Evolutionary conservation across 1,140 invertebrate genomes (phyloP).

Genomic region (Cydia fagiglandana): DNA sequence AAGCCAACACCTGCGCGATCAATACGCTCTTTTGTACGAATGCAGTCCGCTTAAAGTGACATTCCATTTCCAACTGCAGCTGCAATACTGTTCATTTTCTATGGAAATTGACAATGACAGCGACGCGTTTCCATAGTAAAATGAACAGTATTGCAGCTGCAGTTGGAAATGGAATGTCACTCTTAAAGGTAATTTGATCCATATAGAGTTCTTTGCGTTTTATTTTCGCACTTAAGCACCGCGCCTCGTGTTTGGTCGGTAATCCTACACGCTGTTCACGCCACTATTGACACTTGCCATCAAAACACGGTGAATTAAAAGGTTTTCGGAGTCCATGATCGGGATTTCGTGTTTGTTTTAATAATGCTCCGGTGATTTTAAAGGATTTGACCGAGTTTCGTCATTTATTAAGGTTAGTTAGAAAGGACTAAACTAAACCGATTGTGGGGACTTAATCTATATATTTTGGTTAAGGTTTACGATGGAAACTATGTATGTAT

Average conservation of each 20-base stretch:
- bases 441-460: background rate
- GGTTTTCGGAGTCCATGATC: constrained; percentile 8
- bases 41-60: constrained; percentile 67
- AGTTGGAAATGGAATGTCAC: too few relatives aligned
- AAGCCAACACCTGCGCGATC: constrained; percentile 55
- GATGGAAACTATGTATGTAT: background rate
- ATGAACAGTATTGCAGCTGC: too few relatives aligned
- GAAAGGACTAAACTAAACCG: background rate
- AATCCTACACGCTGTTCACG: constrained; percentile 67
- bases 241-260: constrained; percentile 71
- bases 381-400: background rate
- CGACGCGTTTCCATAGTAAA: too few relatives aligned
- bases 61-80: too few relatives aligned
- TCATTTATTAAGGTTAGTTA: constrained; percentile 4
- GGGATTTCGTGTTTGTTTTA: constrained; percentile 17
- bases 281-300: constrained; percentile 75
- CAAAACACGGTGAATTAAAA: constrained; percentile 58
- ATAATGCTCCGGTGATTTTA: constrained; percentile 12
- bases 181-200: constrained; percentile 75
- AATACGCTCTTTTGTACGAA: constrained; percentile 63
- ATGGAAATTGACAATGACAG: too few relatives aligned
- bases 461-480: background rate
- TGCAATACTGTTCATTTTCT: too few relatives aligned
- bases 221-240: constrained; percentile 72
- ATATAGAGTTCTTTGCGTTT: constrained; percentile 64